Evolutionary conservation across 1,140 invertebrate species (phyloP).

Genomic region (Hirudo medicinalis): DNA sequence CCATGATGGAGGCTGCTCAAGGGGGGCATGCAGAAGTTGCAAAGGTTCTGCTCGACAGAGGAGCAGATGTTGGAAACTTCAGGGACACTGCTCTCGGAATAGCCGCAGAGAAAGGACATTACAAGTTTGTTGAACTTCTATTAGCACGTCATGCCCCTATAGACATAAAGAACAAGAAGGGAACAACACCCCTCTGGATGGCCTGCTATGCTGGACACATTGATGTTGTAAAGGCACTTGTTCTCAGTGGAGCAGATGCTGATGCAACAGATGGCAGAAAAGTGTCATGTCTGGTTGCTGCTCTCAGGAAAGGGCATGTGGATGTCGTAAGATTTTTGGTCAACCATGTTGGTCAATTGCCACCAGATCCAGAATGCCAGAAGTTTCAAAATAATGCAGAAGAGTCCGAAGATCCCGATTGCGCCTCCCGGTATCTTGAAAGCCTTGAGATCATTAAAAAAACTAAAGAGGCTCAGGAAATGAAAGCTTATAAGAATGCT

Average conservation of each 20-base stretch:
- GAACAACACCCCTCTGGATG: slow-evolving; percentile 93
- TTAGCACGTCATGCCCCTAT: slow-evolving; percentile 62
- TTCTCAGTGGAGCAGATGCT: slow-evolving; percentile 76
- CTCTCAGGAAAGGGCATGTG: slow-evolving; percentile 90
- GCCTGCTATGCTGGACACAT: slow-evolving; percentile 91
- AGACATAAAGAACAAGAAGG: slow-evolving; percentile 98
- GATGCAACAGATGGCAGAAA: slow-evolving; percentile 88
- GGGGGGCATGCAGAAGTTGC: slow-evolving; percentile 98
- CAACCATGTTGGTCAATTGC: slow-evolving; percentile 90
- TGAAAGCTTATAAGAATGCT: slow-evolving; percentile 92
- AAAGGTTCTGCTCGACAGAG: slow-evolving; percentile 83
- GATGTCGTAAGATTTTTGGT: slow-evolving; percentile 98
- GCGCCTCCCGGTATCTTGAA: slow-evolving; percentile 82
- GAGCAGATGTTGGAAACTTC: slow-evolving; percentile 93
- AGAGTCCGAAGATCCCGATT: slow-evolving; percentile 58
- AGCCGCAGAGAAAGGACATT: slow-evolving; percentile 96
- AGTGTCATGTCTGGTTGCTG: slow-evolving; percentile 93
- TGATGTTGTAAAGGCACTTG: slow-evolving; percentile 82
- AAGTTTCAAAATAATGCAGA: slow-evolving; percentile 54
- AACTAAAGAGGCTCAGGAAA: slow-evolving; percentile 93
- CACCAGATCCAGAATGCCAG: slow-evolving; percentile 94
- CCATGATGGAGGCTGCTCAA: slow-evolving; percentile 97
- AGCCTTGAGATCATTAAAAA: slow-evolving; percentile 84
- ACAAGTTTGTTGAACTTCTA: slow-evolving; percentile 79
- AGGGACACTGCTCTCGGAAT: slow-evolving; percentile 96